Percentiles rank a stretch among this genome's conserved stretches.
These are phyloP conservation scores for Camarhynchus parvulus DNA, from an alignment of 2,113 vertebrate genomes.

Conservation along the genomic window DNA sequence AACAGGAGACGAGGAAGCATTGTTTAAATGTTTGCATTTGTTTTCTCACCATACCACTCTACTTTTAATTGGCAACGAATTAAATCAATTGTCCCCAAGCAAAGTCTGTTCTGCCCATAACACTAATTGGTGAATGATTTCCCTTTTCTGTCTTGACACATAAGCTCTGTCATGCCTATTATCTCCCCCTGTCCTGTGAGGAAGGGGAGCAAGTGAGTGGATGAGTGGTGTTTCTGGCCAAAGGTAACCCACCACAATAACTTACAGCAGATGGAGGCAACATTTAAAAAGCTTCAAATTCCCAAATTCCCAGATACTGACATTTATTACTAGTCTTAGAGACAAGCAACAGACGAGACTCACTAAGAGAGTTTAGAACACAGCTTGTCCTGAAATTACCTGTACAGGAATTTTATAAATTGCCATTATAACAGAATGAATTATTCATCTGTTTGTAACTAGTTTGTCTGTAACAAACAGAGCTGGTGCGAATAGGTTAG, in stretches of 20 bases:
- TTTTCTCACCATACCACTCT: neutral
- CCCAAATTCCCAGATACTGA: neutral
- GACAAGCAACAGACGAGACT: neutral
- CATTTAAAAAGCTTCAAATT: neutral
- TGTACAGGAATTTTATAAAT: conserved; percentile 21
- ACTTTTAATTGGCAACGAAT: neutral
- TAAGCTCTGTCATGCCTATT: neutral
- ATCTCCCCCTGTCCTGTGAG: neutral
- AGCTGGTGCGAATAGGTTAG: neutral
- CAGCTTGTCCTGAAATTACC: neutral
- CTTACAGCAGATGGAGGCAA: neutral
- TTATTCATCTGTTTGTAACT: neutral
- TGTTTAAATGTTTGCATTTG: neutral
- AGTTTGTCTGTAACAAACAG: neutral
- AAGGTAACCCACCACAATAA: neutral
- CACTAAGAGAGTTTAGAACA: neutral
- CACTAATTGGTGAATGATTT: neutral
- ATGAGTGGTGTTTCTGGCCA: neutral
- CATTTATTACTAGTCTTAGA: neutral
- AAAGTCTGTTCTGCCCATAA: neutral
- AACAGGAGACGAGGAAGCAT: neutral
- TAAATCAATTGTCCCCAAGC: neutral
- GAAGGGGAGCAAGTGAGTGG: accelerated
- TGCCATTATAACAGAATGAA: conserved; percentile 7
- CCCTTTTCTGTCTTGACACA: neutral